phyloP scores from a whole-genome alignment of 2,797 vertebrate species.

The Fratercula arctica region DNA sequence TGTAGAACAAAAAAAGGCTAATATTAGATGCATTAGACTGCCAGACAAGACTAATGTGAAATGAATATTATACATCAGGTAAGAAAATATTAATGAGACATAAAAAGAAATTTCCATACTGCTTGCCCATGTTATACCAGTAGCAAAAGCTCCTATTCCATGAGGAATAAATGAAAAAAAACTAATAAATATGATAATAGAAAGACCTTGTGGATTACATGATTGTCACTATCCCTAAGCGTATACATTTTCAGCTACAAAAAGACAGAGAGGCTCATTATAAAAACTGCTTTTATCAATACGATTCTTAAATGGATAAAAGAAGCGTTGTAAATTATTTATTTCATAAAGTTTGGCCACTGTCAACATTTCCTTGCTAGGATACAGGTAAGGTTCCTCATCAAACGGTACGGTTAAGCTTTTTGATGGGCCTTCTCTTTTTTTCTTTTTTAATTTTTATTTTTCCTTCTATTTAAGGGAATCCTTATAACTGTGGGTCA shows the following conservation, averaged over 20 bases:
- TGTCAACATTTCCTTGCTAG: not conserved
- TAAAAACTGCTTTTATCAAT: not conserved
- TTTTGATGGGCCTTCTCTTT: not conserved
- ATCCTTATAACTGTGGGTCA: not conserved
- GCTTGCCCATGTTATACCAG: not conserved
- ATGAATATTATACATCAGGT: slow-evolving; percentile 16
- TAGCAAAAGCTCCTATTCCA: not conserved
- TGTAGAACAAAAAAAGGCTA: slow-evolving; percentile 18
- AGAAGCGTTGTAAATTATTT: not conserved
- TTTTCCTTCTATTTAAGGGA: not conserved
- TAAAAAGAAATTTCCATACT: slow-evolving; percentile 14
- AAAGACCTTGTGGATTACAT: not conserved
- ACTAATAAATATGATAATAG: not conserved
- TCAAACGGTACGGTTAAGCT: not conserved
- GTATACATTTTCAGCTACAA: not conserved
- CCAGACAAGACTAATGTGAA: slow-evolving; percentile 21
- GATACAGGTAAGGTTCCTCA: not conserved
- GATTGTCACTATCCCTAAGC: not conserved
- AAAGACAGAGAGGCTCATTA: not conserved
- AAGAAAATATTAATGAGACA: slow-evolving; percentile 32
- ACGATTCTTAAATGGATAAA: not conserved
- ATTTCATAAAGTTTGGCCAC: not conserved
- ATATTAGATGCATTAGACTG: slow-evolving; percentile 24
- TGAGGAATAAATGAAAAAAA: not conserved
- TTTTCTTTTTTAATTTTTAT: not conserved